These are phyloP conservation scores for Cuculus canorus DNA, from an alignment of 2,797 vertebrate species.

Conservation along the genomic window DNA sequence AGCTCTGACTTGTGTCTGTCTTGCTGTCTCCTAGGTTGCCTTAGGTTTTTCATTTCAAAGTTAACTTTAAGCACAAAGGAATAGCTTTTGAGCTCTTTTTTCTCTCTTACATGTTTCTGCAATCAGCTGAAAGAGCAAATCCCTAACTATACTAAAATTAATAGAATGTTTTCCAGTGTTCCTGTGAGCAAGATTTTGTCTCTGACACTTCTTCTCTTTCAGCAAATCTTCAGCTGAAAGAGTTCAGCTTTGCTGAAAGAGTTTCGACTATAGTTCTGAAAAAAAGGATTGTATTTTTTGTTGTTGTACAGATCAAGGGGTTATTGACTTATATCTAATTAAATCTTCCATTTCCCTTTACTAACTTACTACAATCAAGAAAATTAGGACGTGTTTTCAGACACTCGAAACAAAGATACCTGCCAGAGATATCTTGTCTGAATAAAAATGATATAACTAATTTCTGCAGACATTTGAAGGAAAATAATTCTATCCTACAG, in stretches of 20 bases:
- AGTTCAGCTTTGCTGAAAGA: not conserved
- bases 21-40: not conserved
- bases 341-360: not conserved
- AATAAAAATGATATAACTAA: not conserved
- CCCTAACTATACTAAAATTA: not conserved
- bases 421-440: not conserved
- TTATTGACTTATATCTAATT: not conserved
- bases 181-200: not conserved
- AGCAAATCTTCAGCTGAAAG: slow-evolving; percentile 3
- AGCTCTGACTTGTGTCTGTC: not conserved
- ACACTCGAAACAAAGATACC: not conserved
- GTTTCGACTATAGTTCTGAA: not conserved
- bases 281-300: not conserved
- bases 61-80: not conserved
- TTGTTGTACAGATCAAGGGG: not conserved
- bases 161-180: not conserved
- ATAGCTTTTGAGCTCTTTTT: not conserved
- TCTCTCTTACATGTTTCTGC: not conserved
- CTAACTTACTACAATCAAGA: not conserved
- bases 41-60: not conserved
- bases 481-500: not conserved
- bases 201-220: not conserved
- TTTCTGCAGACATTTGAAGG: not conserved
- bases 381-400: not conserved
- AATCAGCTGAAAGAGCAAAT: slow-evolving; percentile 1